Evolutionary conservation across 2,888 invertebrate genomes (phyloP).

Genomic region (Malthinus flaveolus): DNA sequence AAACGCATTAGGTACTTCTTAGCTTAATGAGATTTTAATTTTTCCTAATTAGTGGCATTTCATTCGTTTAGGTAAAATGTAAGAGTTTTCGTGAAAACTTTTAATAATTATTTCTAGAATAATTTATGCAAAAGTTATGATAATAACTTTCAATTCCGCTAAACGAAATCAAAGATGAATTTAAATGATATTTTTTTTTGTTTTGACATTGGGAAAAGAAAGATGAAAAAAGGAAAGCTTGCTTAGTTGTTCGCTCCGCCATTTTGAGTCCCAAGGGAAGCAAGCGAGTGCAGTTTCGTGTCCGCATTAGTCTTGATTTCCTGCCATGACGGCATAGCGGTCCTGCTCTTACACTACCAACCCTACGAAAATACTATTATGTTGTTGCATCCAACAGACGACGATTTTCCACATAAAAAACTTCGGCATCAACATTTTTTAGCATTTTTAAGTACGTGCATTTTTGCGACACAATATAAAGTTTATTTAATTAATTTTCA

Average conservation of each 20-base stretch:
- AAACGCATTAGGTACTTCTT: no score
- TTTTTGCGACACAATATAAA: not conserved
- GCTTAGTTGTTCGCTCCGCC: constrained; percentile 46
- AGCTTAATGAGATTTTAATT: no score
- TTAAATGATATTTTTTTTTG: constrained; percentile 18
- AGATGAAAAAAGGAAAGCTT: constrained; percentile 30
- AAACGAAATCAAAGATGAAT: constrained; percentile 8
- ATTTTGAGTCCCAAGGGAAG: constrained; percentile 54
- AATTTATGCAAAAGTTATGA: not conserved
- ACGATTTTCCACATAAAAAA: constrained; percentile 8
- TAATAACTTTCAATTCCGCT: not conserved
- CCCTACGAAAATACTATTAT: constrained; percentile 20
- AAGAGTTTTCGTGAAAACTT: no score
- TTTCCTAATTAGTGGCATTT: no score
- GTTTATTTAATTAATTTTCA: constrained; percentile 3
- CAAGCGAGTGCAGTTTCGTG: constrained; percentile 64
- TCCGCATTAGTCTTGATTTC: constrained; percentile 70
- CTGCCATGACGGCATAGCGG: constrained; percentile 54
- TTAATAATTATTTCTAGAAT: no score
- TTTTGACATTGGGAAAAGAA: constrained; percentile 8
- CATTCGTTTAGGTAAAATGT: no score
- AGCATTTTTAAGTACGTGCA: not conserved
- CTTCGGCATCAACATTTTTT: not conserved
- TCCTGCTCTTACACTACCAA: constrained; percentile 34
- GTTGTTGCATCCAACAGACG: constrained; percentile 17